Evolutionary conservation across 2,888 invertebrate genomes (phyloP).

Genomic region (Pollenia labialis): DNA sequence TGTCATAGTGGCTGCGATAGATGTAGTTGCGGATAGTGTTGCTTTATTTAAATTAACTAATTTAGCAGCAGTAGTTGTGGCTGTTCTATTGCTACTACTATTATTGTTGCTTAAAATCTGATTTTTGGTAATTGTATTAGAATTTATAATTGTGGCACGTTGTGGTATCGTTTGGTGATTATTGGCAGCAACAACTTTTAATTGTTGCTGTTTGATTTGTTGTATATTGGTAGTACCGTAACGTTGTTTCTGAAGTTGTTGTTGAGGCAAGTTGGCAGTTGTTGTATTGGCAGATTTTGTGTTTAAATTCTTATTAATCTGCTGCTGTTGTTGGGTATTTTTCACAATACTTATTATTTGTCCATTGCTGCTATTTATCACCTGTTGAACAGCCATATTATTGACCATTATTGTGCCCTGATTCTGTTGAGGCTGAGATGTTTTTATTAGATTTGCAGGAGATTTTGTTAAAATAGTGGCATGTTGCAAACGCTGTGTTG

Average conservation of each 20-base stretch:
- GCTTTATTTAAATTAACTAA: slow-evolving; percentile 58
- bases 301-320: slow-evolving; percentile 58
- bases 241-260: slow-evolving; percentile 68
- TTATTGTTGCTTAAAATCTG: slow-evolving; percentile 59
- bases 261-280: slow-evolving; percentile 72
- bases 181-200: slow-evolving; percentile 65
- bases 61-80: slow-evolving; percentile 39
- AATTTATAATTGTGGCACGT: slow-evolving; percentile 72
- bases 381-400: slow-evolving; percentile 69
- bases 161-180: slow-evolving; percentile 70
- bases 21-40: slow-evolving; percentile 30
- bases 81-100: slow-evolving; percentile 9
- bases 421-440: slow-evolving; percentile 65
- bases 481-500: slow-evolving; percentile 75
- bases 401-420: slow-evolving; percentile 68
- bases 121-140: slow-evolving; percentile 72
- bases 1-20: slow-evolving; percentile 34
- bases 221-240: slow-evolving; percentile 63
- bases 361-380: slow-evolving; percentile 68
- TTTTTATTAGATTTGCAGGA: slow-evolving; percentile 71
- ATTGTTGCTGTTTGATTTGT: slow-evolving; percentile 68
- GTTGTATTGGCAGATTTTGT: slow-evolving; percentile 62
- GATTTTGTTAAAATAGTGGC: slow-evolving; percentile 74
- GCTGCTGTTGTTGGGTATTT: slow-evolving; percentile 57
- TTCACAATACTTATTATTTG: slow-evolving; percentile 70